phyloP scores from a whole-genome alignment of 2,797 vertebrate species.

The Lacerta agilis region DNA sequence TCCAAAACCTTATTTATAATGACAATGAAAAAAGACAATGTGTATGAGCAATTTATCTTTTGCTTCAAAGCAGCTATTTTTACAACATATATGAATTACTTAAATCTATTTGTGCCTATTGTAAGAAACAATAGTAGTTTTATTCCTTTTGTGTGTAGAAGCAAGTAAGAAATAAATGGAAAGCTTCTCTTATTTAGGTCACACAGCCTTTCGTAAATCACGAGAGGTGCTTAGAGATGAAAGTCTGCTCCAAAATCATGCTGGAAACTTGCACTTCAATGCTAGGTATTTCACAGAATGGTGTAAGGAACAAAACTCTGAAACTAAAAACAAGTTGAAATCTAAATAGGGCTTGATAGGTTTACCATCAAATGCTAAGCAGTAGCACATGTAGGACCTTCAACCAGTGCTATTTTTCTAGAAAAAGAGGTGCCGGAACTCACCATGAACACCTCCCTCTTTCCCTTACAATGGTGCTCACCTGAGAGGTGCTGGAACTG shows the following conservation, averaged over 20 bases:
- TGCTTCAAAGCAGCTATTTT: not conserved
- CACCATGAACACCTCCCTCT: too few species aligned
- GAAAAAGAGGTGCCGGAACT: too few species aligned
- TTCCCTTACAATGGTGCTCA: too few species aligned
- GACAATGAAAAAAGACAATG: not conserved
- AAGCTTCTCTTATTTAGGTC: too few species aligned
- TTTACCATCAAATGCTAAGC: not conserved
- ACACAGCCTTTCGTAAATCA: not conserved
- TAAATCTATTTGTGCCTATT: not conserved
- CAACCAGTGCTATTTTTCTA: not conserved
- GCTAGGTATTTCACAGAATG: too few species aligned
- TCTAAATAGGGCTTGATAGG: not conserved
- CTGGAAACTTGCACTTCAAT: not conserved
- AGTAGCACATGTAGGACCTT: not conserved
- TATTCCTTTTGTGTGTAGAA: not conserved
- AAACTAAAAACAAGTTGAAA: too few species aligned
- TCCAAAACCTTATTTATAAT: constrained; percentile 83
- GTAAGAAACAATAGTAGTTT: not conserved
- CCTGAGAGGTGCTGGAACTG: too few species aligned
- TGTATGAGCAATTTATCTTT: not conserved
- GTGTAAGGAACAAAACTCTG: too few species aligned
- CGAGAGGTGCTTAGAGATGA: not conserved
- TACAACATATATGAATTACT: not conserved
- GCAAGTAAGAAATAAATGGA: not conserved
- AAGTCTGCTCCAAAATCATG: not conserved